Conservation (phyloP, 1,140 invertebrate genomes). For the Homalodisca vitripennis region DNA sequence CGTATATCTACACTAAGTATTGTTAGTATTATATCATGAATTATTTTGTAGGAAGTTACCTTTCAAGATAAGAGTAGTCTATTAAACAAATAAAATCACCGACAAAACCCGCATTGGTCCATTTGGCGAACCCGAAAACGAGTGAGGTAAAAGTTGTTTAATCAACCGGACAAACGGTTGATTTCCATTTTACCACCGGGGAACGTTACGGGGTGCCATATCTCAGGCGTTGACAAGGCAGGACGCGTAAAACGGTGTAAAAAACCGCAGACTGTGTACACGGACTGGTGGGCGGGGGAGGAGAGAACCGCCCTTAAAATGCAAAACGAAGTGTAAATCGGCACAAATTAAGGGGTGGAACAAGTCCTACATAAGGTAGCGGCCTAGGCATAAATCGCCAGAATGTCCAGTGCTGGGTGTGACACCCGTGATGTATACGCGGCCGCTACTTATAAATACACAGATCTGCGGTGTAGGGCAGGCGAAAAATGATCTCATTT, state of each 20-base stretch:
- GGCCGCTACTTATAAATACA: too few relatives aligned
- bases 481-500: neutral
- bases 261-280: neutral
- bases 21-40: too few relatives aligned
- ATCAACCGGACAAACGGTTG: neutral
- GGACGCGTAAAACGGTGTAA: constrained; percentile 3
- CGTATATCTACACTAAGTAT: too few relatives aligned
- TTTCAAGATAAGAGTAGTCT: too few relatives aligned
- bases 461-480: too few relatives aligned
- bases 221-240: neutral
- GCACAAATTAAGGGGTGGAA: constrained; percentile 17
- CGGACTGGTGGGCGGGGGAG: neutral
- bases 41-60: too few relatives aligned
- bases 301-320: constrained; percentile 3
- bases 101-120: neutral
- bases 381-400: neutral
- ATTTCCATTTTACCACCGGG: constrained; percentile 11
- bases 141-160: neutral
- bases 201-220: constrained; percentile 1
- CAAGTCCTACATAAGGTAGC: constrained; percentile 12
- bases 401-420: neutral
- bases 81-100: neutral
- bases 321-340: constrained; percentile 9
- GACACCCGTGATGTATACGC: constrained; percentile 3
- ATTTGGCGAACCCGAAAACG: neutral